Percentiles rank a stretch among this genome's conserved stretches.
Conservation (phyloP, 2,888 invertebrate species). For the Barypeithes pellucidus region DNA sequence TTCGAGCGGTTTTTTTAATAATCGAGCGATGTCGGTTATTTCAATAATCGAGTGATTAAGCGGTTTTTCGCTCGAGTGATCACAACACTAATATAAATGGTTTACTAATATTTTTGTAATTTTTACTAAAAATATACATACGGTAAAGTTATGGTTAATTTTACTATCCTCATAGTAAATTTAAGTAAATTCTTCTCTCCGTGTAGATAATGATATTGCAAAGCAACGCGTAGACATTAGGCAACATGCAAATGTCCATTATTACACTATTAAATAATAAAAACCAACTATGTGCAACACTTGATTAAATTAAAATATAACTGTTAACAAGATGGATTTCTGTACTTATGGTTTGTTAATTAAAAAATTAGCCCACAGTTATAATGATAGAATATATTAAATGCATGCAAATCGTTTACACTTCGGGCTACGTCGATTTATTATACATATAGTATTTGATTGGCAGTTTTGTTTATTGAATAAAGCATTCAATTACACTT, state of each 20-base stretch:
- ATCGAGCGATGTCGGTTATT: too few relatives aligned
- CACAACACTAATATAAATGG: too few relatives aligned
- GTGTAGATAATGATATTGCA: not conserved
- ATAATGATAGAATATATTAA: slow-evolving; percentile 20
- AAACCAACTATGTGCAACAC: slow-evolving; percentile 9
- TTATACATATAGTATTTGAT: slow-evolving; percentile 1
- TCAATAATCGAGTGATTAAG: too few relatives aligned
- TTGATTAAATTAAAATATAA: slow-evolving; percentile 22
- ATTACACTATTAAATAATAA: slow-evolving; percentile 18
- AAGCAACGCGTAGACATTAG: not conserved
- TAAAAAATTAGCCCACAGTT: slow-evolving; percentile 16
- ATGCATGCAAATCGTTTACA: slow-evolving; percentile 13
- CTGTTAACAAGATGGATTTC: slow-evolving; percentile 16
- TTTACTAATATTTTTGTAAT: too few relatives aligned
- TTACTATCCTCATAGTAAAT: too few relatives aligned
- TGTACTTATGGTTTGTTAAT: slow-evolving; percentile 17
- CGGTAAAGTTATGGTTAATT: too few relatives aligned
- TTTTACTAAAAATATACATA: too few relatives aligned
- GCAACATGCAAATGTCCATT: slow-evolving; percentile 8
- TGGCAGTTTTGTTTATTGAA: too few relatives aligned
- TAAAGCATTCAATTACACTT: too few relatives aligned
- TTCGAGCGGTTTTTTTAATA: too few relatives aligned
- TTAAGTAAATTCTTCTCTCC: too few relatives aligned
- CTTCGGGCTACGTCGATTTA: not conserved
- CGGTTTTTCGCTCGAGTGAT: too few relatives aligned